A percentile compares a stretch with the other conserved stretches of the same genome.
Conservation (phyloP, 2,797 vertebrate genomes). For the Acipenser ruthenus region DNA sequence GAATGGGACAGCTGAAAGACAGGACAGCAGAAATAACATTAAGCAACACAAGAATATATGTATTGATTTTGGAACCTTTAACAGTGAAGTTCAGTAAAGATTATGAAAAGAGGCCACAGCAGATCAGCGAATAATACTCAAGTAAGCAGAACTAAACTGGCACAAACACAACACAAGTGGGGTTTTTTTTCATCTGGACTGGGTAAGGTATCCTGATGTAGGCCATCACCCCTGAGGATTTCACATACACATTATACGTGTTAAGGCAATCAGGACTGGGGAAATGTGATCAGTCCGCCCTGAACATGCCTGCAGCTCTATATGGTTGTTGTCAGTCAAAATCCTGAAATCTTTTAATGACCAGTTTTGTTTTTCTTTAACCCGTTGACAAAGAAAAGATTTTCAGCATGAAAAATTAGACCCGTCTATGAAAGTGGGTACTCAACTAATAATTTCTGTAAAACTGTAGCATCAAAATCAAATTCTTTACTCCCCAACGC, state of each 20-base stretch:
- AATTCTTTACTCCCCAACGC: background rate
- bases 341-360: too few species aligned
- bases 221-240: background rate
- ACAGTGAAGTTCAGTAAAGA: conserved; percentile 20
- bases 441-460: too few species aligned
- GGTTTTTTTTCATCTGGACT: too few species aligned
- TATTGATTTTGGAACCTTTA: conserved; percentile 30
- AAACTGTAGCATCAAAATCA: background rate
- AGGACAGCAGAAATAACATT: background rate
- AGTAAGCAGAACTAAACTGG: too few species aligned
- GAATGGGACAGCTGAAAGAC: conserved; percentile 4
- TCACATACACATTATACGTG: background rate
- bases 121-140: too few species aligned
- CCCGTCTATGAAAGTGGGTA: too few species aligned
- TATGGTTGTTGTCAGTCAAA: background rate
- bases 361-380: too few species aligned
- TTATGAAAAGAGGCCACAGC: too few species aligned
- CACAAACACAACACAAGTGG: too few species aligned
- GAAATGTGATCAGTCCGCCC: background rate
- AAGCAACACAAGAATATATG: conserved; percentile 11
- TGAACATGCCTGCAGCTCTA: background rate
- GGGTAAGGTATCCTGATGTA: too few species aligned
- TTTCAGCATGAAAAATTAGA: too few species aligned
- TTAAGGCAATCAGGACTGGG: background rate
- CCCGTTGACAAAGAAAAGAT: too few species aligned